Base-by-base conservation (phyloP, 2,888 invertebrate species). In the Aethes cnicana region DNA sequence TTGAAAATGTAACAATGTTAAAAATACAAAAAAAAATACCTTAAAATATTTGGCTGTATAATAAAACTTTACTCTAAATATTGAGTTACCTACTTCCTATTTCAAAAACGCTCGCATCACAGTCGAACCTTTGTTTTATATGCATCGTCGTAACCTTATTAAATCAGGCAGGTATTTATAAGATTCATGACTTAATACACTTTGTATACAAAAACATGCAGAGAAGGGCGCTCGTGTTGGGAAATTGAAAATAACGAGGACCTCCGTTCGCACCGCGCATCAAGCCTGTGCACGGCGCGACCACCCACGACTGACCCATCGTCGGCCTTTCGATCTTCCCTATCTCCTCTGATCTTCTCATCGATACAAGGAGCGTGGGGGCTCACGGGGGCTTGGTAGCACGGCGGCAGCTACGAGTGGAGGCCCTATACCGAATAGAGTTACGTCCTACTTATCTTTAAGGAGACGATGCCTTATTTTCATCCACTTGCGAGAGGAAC, bases 161-260 rank as follows among this genome's bases (percentile, higher is more conserved):
- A 83, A 80, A 84, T 81, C 77, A 80, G 74, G 69, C 72, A 72
- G 72, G 74, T 81, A 81, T 84, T 84, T 85, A 83, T 76, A 82
- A 84, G 85, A 85, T 84, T 87, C 85, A 85, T 81, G 75, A 77
- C 78, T 83, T 88, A 83, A 84, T 86, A 84, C 82, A 83, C 80
- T 77, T 75, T 70, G 71, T 75, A 79, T 74, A 80, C 77, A 77
- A 81, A 81, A 80, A 80, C 72, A 76, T 81, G 79, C 70, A 83
- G 77, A 74, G 73, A 74, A 81, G 83, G 78, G 79, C 74, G 84
- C 77, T 81, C 80, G 82, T 82, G 84, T 85, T 85, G 85, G 86
- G 85, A 88, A 88, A 89, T 89, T 87, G 87, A 87, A 88, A 89
- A 88, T 89, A 88, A 88, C 85, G 88, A 88, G 85, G 77, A 74